Evolutionary conservation across 2,888 invertebrate species (phyloP).

Genomic region (Alcis repandata): DNA sequence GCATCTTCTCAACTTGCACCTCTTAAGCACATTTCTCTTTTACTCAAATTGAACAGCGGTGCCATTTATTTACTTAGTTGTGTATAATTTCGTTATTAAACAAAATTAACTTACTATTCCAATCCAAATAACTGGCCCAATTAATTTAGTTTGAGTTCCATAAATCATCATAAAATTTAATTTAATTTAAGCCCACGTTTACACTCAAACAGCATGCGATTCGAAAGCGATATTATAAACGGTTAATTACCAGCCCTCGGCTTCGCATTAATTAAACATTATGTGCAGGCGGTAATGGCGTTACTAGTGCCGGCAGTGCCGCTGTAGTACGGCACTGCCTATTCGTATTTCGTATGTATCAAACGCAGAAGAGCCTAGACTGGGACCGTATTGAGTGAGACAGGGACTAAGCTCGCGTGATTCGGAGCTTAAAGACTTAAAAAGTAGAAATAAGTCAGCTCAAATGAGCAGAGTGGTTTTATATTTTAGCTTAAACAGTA

Average conservation of each 20-base stretch:
- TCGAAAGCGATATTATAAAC: slow-evolving; percentile 24
- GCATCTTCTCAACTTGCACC: too few species aligned
- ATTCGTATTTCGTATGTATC: slow-evolving; percentile 27
- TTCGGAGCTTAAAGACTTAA: not conserved
- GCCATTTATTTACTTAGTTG: too few species aligned
- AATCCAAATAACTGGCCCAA: slow-evolving; percentile 1
- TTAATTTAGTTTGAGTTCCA: slow-evolving; percentile 5
- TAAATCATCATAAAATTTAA: slow-evolving; percentile 29
- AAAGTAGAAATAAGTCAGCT: too few species aligned
- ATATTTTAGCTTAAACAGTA: too few species aligned
- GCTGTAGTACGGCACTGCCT: not conserved
- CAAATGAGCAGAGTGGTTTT: too few species aligned
- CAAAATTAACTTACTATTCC: not conserved
- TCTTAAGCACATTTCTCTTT: too few species aligned
- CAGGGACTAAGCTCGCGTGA: slow-evolving; percentile 3
- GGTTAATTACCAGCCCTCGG: slow-evolving; percentile 23
- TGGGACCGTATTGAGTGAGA: not conserved
- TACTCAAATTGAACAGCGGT: too few species aligned
- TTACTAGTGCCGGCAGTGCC: slow-evolving; percentile 2
- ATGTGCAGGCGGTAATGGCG: slow-evolving; percentile 26
- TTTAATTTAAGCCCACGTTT: slow-evolving; percentile 20
- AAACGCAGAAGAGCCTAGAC: slow-evolving; percentile 10
- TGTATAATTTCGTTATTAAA: not conserved
- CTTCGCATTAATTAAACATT: slow-evolving; percentile 26
- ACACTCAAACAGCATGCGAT: slow-evolving; percentile 19